Base-by-base conservation (phyloP, 1,140 invertebrate genomes). In the Oryzaephilus surinamensis region DNA sequence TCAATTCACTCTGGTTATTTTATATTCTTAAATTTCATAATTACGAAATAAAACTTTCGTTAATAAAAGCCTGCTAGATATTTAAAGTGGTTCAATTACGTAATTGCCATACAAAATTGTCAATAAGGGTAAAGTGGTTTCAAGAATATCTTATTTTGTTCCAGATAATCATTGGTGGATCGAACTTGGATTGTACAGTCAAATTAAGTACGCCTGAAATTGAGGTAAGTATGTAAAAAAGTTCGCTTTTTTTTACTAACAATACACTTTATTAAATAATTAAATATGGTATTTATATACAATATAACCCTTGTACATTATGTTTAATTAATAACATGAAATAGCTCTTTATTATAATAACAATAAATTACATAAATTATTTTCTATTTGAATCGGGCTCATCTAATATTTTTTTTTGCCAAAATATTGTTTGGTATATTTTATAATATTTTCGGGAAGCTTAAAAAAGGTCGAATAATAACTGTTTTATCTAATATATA, bases 101-200 rank as follows among this genome's bases (percentile, higher is more conserved):
- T n/a, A n/a, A n/a, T n/a, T n/a, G n/a, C n/a, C n/a, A n/a, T n/a
- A n/a, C n/a, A n/a, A n/a, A n/a, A n/a, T n/a, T n/a, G n/a, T n/a
- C n/a, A n/a, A n/a, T n/a, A n/a, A n/a, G n/a, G n/a, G n/a, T n/a
- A n/a, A n/a, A n/a, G n/a, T n/a, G 27, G n/a, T 12, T 29, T 29
- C n/a, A 13, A 15, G 29, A n/a, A 32, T 16, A 16, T 14, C 21
- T 23, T 21, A 11, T 41, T 43, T 33, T 41, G 36, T 33, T 52
- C 44, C 67, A 88, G 72, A 71, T 89, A 6, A 79, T 92, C n/a
- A 76, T 92, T 44, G 89, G 89, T 8, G 88, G 81, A 7, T 74
- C 81, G 4, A 77, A 84, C 44, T 60, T 89, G 20, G 89, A 94
- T 61, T 77, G 79, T 29, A 72, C 79, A 2, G 70, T 80, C 20